Percentiles rank a stretch among this genome's conserved stretches.
Conservation (phyloP, 1,140 invertebrate species). For the Lucilia cuprina region DNA sequence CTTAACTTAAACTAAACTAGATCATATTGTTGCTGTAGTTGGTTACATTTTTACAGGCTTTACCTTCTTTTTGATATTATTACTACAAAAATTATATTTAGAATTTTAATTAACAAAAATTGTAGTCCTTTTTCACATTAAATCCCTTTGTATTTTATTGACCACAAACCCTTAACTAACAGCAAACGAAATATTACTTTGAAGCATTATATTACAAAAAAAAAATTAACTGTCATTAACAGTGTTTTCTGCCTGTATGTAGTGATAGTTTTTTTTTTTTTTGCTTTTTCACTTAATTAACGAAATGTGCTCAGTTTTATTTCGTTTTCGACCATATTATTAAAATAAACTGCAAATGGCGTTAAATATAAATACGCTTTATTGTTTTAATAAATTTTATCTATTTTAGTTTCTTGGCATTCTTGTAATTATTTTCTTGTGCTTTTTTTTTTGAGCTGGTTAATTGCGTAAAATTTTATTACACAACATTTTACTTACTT, state of each 20-base stretch:
- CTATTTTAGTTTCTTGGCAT: background rate
- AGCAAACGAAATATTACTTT: background rate
- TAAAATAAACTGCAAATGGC: background rate
- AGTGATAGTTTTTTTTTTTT: background rate
- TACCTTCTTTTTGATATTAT: too few relatives aligned
- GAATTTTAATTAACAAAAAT: background rate
- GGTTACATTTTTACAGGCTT: too few relatives aligned
- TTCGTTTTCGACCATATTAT: background rate
- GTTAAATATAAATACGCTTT: background rate
- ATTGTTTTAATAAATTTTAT: slow-evolving; percentile 17
- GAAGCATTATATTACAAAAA: too few relatives aligned
- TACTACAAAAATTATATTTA: too few relatives aligned
- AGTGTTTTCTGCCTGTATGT: background rate
- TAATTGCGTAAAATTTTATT: background rate
- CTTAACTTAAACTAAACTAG: too few relatives aligned
- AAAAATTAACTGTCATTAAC: slow-evolving; percentile 24
- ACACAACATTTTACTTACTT: background rate
- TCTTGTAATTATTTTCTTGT: too few relatives aligned
- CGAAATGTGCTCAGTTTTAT: background rate
- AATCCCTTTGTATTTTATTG: slow-evolving; percentile 9
- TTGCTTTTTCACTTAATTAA: background rate
- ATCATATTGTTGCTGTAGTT: too few relatives aligned
- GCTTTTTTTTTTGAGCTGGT: background rate
- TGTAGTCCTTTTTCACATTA: background rate
- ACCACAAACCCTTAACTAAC: slow-evolving; percentile 18